phyloP scores from a whole-genome alignment of 2,797 vertebrate species.

The Melanotaenia maccullochi region DNA sequence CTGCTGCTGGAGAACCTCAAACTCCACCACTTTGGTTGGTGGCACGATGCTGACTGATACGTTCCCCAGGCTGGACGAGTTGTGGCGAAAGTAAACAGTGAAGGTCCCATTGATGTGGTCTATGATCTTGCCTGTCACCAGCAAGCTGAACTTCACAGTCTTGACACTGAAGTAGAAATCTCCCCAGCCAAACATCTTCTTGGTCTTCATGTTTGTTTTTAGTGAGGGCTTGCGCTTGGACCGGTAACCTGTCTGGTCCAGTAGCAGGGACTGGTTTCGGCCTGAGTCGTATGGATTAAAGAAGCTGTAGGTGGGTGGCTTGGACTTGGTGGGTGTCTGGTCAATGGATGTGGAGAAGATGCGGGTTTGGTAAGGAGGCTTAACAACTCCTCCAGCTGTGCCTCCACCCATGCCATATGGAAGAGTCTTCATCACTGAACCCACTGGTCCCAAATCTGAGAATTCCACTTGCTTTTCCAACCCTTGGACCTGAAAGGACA shows the following conservation, averaged over 20 bases:
- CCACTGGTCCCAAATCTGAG: slow-evolving; percentile 84
- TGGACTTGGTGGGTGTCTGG: slow-evolving; percentile 80
- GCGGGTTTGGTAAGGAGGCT: slow-evolving; percentile 82
- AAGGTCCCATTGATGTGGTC: slow-evolving; percentile 98
- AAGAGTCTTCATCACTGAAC: slow-evolving; percentile 83
- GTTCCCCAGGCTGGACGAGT: slow-evolving; percentile 95
- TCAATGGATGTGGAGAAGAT: slow-evolving; percentile 80
- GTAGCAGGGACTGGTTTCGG: slow-evolving; percentile 87
- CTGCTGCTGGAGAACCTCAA: slow-evolving; percentile 87
- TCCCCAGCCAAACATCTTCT: slow-evolving; percentile 98
- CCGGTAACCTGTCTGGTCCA: slow-evolving; percentile 85
- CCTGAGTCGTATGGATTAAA: slow-evolving; percentile 87
- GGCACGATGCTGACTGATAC: slow-evolving; percentile 97
- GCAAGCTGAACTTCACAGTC: slow-evolving; percentile 93
- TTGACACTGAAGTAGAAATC: slow-evolving; percentile 98
- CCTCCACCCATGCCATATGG: slow-evolving; percentile 81
- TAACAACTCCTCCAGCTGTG: slow-evolving; percentile 76
- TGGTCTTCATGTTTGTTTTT: slow-evolving; percentile 90
- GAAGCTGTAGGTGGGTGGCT: slow-evolving; percentile 79
- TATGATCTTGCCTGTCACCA: slow-evolving; percentile 97
- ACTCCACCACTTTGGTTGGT: slow-evolving; percentile 93
- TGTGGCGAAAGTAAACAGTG: slow-evolving; percentile 97
- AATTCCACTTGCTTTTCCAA: slow-evolving; percentile 88
- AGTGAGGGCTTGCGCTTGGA: slow-evolving; percentile 89
- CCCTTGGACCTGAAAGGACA: slow-evolving; percentile 82